Conservation (phyloP, 1,140 invertebrate genomes). For the Drosophila mojavensis region DNA sequence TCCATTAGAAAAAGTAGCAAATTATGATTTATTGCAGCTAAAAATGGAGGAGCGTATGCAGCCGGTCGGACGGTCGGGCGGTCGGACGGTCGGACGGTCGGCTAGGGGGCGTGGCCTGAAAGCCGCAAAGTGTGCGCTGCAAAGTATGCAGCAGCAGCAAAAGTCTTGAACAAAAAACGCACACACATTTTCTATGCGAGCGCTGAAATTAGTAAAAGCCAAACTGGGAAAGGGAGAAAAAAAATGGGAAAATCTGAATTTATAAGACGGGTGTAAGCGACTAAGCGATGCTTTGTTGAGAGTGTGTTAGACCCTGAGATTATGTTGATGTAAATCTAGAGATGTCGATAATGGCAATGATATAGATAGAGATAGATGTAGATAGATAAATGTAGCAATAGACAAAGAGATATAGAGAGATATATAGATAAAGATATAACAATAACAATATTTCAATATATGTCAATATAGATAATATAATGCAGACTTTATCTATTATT, state of each 20-base stretch:
- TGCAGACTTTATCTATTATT: too few species aligned
- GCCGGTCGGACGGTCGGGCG: too few species aligned
- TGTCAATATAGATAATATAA: too few species aligned
- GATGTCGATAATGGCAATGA: too few species aligned
- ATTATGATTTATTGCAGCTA: slow-evolving; percentile 80
- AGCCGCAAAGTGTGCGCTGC: slow-evolving; percentile 64
- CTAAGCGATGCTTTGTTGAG: neutral
- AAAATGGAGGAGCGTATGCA: neutral
- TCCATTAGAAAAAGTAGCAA: slow-evolving; percentile 80
- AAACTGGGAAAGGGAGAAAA: neutral
- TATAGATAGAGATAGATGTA: too few species aligned
- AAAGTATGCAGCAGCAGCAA: slow-evolving; percentile 50
- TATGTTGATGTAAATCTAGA: too few species aligned
- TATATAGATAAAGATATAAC: too few species aligned
- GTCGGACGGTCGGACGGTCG: too few species aligned
- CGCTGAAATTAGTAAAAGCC: slow-evolving; percentile 31
- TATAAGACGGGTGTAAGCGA: neutral
- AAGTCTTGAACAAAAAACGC: slow-evolving; percentile 19
- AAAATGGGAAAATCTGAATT: neutral
- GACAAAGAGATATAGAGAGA: too few species aligned
- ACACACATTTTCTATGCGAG: slow-evolving; percentile 36
- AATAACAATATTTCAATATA: too few species aligned
- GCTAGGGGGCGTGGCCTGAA: slow-evolving; percentile 37
- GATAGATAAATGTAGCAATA: too few species aligned
- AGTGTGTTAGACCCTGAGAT: neutral